Evolutionary conservation across 2,888 invertebrate genomes (phyloP).

Genomic region (Caenorhabditis afra): DNA sequence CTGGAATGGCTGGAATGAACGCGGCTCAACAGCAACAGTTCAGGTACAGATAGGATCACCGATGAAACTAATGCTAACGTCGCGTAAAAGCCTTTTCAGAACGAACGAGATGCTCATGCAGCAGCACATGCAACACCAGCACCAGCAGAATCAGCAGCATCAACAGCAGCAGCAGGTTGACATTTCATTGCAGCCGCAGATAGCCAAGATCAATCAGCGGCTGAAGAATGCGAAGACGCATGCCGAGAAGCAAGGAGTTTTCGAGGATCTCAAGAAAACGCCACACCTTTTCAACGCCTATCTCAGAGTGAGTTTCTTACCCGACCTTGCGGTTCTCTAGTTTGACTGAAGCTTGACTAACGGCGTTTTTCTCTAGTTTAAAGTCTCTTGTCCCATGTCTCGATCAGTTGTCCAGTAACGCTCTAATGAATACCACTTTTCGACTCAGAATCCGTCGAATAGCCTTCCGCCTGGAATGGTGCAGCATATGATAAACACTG

Average conservation of each 20-base stretch:
- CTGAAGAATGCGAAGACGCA: conserved; percentile 91
- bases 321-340: background rate
- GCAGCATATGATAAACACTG: conserved; percentile 5
- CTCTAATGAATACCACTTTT: too few species aligned
- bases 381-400: background rate
- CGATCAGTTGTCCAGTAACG: too few species aligned
- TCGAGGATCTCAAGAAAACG: conserved; percentile 92
- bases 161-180: conserved; percentile 33
- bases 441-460: too few species aligned
- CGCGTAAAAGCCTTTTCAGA: background rate
- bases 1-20: conserved; percentile 43
- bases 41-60: conserved; percentile 9
- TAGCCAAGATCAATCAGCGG: conserved; percentile 88
- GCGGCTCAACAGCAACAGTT: background rate
- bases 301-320: conserved; percentile 84
- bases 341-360: background rate
- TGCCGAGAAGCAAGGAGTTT: conserved; percentile 87
- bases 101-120: conserved; percentile 29
- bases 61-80: background rate
- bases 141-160: conserved; percentile 5
- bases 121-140: conserved; percentile 7
- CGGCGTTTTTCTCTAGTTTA: background rate
- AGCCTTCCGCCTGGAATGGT: too few species aligned
- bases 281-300: conserved; percentile 96
- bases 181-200: conserved; percentile 67